These are phyloP conservation scores for Otolemur garnettii DNA, from an alignment of 2,113 vertebrate species.

Conservation along the genomic window DNA sequence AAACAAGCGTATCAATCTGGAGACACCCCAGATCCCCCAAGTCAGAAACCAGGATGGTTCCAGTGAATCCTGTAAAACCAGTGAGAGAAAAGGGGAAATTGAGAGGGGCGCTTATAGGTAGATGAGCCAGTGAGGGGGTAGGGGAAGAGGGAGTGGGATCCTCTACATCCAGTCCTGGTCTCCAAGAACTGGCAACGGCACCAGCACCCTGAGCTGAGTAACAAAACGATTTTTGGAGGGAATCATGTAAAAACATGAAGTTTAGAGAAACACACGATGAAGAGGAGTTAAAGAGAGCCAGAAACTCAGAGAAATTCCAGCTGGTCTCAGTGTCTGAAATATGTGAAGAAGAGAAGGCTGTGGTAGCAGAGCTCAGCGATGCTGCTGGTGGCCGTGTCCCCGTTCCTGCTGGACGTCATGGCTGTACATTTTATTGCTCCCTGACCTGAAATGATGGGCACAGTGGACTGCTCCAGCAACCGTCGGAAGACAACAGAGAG, in stretches of 20 bases:
- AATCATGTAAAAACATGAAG: background rate
- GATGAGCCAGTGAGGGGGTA: fast-evolving
- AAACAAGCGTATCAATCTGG: fast-evolving
- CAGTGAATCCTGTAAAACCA: background rate
- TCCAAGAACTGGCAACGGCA: too few species aligned
- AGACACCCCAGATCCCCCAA: fast-evolving
- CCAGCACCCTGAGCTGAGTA: too few species aligned
- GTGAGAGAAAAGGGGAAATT: too few species aligned
- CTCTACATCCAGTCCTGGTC: too few species aligned
- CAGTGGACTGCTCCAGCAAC: fast-evolving
- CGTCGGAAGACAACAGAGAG: too few species aligned
- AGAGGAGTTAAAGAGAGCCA: background rate
- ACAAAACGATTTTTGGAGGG: background rate
- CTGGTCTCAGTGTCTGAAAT: fast-evolving
- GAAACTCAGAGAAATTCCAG: background rate
- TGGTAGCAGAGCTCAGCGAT: background rate
- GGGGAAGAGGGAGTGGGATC: too few species aligned
- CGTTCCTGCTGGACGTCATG: too few species aligned
- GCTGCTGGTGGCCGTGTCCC: background rate
- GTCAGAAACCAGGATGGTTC: background rate
- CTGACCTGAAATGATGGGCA: background rate
- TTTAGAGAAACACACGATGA: background rate
- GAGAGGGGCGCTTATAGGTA: background rate
- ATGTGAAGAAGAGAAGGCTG: background rate
- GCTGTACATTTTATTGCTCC: background rate